Evolutionary conservation across 2,888 invertebrate genomes (phyloP).

Genomic region (Chirona hameri): DNA sequence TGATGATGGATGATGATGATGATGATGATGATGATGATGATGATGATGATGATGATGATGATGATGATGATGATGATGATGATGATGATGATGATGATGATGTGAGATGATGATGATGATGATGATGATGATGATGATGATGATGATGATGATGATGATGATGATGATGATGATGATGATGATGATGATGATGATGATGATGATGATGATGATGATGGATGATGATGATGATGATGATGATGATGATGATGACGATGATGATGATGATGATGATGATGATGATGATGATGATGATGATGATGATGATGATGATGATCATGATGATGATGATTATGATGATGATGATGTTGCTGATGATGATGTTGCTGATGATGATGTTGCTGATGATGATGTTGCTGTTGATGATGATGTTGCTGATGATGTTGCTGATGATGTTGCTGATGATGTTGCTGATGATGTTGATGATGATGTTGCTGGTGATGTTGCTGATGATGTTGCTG

Average conservation of each 20-base stretch:
- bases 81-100: constrained; percentile 29
- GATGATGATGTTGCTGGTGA: too few relatives aligned
- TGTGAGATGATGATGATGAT: too few relatives aligned
- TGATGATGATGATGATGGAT: constrained; percentile 30
- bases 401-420: too few relatives aligned
- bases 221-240: constrained; percentile 30
- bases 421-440: too few relatives aligned
- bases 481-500: too few relatives aligned
- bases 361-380: too few relatives aligned
- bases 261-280: constrained; percentile 28
- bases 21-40: too few relatives aligned
- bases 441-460: too few relatives aligned
- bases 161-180: constrained; percentile 30
- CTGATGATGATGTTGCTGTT: too few relatives aligned
- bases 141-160: constrained; percentile 31
- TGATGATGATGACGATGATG: constrained; percentile 30
- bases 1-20: too few relatives aligned
- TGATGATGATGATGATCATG: constrained; percentile 31
- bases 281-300: constrained; percentile 28
- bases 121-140: constrained; percentile 30
- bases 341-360: too few relatives aligned
- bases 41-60: constrained; percentile 31
- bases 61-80: constrained; percentile 30
- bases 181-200: constrained; percentile 31
- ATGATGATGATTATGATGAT: too few relatives aligned